Base-by-base conservation (phyloP, 2,797 vertebrate genomes). In the Muraenolepis orangiensis region DNA sequence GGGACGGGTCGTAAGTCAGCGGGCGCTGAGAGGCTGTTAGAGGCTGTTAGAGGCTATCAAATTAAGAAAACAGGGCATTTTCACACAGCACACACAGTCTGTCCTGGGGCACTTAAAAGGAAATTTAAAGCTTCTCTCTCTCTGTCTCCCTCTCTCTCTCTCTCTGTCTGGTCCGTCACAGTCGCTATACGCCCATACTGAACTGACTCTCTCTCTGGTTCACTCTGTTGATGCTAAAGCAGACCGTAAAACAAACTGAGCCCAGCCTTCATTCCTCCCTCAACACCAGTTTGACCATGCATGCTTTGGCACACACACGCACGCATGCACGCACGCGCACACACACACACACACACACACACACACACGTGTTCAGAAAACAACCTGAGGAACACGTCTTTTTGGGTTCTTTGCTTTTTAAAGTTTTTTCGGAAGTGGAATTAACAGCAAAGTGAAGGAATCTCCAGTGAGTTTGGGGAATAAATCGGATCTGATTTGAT, bases 61-160 rank as follows among this genome's bases (percentile, higher is more conserved):
- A 94, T 94, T 87, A 94, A 87, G 87, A 93, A 93, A 95, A 93
- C 81, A 91, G 87, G 78, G 71, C 90, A 71, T 92, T 92, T 82
- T 90, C 81, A 92, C 82, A 86, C 82, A 92, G 81, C 85, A 82
- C 72, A 87, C 77, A 73, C 81, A 80, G n/a, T 82, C 88, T 92
- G 84, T 86, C 91, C 80, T 66, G 30, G 82, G 89, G 77, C 79
- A 86, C 82, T 89, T 88, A 91, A 38, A 38, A 70, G 84, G 85
- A 90, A 90, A 93, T 92, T 88, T 89, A 91, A 90, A 92, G 82
- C 72, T 74, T 16, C 71, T 76, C 74, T 71, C 72, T 81, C 38
- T 78, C 68, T 78, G 66, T 79, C 42, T 7, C 38, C 68, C 72
- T 67, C 7, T 66, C 72, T 67, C 64, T 70, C n/a, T 40, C 29